phyloP scores from a whole-genome alignment of 2,888 invertebrate species.

The Ectropis crepuscularia region DNA sequence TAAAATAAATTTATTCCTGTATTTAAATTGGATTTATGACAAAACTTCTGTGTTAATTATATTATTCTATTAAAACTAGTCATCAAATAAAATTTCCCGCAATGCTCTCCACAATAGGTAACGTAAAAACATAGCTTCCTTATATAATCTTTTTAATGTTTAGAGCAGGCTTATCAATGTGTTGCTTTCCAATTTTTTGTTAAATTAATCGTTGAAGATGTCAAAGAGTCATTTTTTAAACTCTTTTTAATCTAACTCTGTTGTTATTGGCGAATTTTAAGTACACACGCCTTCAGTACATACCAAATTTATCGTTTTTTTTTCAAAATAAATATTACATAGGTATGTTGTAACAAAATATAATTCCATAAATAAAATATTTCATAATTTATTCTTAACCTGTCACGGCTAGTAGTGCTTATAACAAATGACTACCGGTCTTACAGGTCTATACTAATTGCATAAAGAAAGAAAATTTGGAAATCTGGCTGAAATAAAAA shows the following conservation, averaged over 20 bases:
- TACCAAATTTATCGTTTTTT: too few relatives aligned
- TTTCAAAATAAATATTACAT: too few relatives aligned
- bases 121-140: constrained; percentile 29
- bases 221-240: constrained; percentile 9
- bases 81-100: constrained; percentile 7
- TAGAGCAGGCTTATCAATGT: constrained; percentile 16
- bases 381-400: too few relatives aligned
- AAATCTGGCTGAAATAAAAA: too few relatives aligned
- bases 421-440: too few relatives aligned
- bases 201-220: background rate
- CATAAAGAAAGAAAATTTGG: too few relatives aligned
- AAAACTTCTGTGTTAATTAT: constrained; percentile 9
- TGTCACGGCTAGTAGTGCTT: too few relatives aligned
- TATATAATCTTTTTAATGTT: constrained; percentile 24
- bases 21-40: constrained; percentile 13
- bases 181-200: constrained; percentile 14
- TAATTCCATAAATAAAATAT: too few relatives aligned
- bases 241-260: constrained; percentile 7
- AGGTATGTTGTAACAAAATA: too few relatives aligned
- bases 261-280: background rate
- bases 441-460: too few relatives aligned
- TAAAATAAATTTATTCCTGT: background rate
- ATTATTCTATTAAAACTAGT: constrained; percentile 3
- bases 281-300: background rate
- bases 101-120: constrained; percentile 54